These are phyloP conservation scores for Epinotia nisella DNA, from an alignment of 2,888 invertebrate genomes.

Conservation along the genomic window DNA sequence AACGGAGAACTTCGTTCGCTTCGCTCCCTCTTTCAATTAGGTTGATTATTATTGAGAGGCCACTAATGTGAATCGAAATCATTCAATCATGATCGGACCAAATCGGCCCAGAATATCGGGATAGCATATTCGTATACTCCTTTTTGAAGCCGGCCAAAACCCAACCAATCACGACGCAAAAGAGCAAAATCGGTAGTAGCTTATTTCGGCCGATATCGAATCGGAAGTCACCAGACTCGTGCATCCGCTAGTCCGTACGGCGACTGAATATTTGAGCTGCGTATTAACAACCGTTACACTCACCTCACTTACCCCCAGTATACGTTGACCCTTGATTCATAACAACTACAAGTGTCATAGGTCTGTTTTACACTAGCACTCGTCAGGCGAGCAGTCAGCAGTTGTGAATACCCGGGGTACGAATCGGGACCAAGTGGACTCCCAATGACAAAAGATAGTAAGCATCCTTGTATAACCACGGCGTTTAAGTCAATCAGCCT, in stretches of 20 bases:
- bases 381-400: neutral
- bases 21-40: too few relatives aligned
- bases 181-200: slow-evolving; percentile 9
- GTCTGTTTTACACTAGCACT: neutral
- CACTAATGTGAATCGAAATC: too few relatives aligned
- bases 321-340: neutral
- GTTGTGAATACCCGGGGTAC: neutral
- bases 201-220: slow-evolving; percentile 40
- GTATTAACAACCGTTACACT: neutral
- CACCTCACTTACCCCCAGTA: neutral
- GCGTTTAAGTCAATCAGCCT: neutral
- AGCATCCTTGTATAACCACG: neutral
- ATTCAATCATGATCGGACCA: too few relatives aligned
- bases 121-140: neutral
- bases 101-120: too few relatives aligned
- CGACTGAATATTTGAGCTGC: slow-evolving; percentile 49
- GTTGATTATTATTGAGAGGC: too few relatives aligned
- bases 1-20: too few relatives aligned
- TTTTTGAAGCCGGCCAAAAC: neutral
- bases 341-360: neutral
- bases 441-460: neutral
- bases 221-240: slow-evolving; percentile 32
- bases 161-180: slow-evolving; percentile 13
- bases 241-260: slow-evolving; percentile 32
- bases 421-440: neutral